Evolutionary conservation across 2,797 vertebrate genomes (phyloP).

Genomic region (Novumbra hubbsi): DNA sequence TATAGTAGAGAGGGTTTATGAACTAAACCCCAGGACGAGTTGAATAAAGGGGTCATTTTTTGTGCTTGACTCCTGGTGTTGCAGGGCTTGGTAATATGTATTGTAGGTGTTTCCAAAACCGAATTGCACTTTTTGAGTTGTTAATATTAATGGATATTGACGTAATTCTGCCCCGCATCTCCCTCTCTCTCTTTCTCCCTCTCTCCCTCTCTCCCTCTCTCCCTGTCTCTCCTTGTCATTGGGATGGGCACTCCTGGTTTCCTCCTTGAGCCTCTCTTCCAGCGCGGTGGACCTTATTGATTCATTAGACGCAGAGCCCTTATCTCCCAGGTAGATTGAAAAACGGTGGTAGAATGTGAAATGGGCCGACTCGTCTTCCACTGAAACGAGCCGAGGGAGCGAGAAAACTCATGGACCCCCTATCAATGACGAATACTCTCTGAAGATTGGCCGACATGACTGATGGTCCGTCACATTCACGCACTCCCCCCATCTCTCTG

Average conservation of each 20-base stretch:
- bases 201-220: not conserved
- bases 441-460: slow-evolving; percentile 5
- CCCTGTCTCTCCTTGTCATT: slow-evolving; percentile 5
- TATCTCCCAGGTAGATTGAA: slow-evolving; percentile 48
- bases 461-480: slow-evolving; percentile 3
- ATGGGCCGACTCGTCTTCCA: not conserved
- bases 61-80: too few species aligned
- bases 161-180: too few species aligned
- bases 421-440: not conserved
- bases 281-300: slow-evolving; percentile 49
- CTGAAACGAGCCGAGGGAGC: slow-evolving; percentile 10
- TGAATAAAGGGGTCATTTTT: too few species aligned
- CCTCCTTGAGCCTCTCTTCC: slow-evolving; percentile 43
- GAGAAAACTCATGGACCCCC: slow-evolving; percentile 30
- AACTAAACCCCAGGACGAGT: too few species aligned
- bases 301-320: slow-evolving; percentile 45
- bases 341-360: slow-evolving; percentile 55
- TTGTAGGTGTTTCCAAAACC: too few species aligned
- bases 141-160: too few species aligned
- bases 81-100: too few species aligned
- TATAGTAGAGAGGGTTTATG: too few species aligned
- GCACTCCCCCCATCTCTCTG: not conserved
- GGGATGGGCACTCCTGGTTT: slow-evolving; percentile 16
- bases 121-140: too few species aligned
- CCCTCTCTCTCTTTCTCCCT: not conserved